Evolutionary conservation across 2,888 invertebrate genomes (phyloP), one percentile per base, ranked within the genome.

Genomic region (Tinea semifulvella): DNA sequence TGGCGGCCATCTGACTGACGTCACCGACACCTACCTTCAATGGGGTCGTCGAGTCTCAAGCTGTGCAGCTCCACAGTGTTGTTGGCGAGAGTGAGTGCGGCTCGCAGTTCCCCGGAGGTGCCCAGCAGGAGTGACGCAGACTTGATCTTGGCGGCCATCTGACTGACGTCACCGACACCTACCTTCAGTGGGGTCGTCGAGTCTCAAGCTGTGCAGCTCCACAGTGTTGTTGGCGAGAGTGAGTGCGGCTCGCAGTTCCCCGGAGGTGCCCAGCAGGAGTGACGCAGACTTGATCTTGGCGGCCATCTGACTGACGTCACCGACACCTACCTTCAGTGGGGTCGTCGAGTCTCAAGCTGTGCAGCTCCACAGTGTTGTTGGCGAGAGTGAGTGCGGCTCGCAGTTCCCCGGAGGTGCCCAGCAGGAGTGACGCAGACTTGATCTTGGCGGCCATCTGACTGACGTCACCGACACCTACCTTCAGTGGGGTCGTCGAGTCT

Each of bases 311-410:
- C n/a, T n/a, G n/a, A n/a, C n/a, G n/a, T n/a, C n/a, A n/a, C n/a
- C n/a, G n/a, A n/a, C n/a, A n/a, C n/a, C n/a, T 79, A 58, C 84
- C 70, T 68, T 89, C 85, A 55, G 84, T 76, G 1, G 83, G 84
- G 1, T 85, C 84, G 35, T 55, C 65, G 26, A 82, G 54, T 46
- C 68, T 69, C 49, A 86, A 60, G 43, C 87, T 84, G 62, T 89
- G 87, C 46, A 94, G 63, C 51, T 90, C 88, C 5, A 96, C 73
- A 1, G 85, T 85, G 60, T 96, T 96, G 58, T 92, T 91, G 6
- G 85, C 83, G 22, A 92, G 65, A 16, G 85, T 83, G 2, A 85
- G 79, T 1, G 86, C 84, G 3, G 91, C 72, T 53, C 92, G 83
- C 3, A 92, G 61, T 61, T 91, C 91, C 2, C 86, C 85, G 4